Conservation (phyloP, 2,113 vertebrate species). For the Charadrius vociferus region DNA sequence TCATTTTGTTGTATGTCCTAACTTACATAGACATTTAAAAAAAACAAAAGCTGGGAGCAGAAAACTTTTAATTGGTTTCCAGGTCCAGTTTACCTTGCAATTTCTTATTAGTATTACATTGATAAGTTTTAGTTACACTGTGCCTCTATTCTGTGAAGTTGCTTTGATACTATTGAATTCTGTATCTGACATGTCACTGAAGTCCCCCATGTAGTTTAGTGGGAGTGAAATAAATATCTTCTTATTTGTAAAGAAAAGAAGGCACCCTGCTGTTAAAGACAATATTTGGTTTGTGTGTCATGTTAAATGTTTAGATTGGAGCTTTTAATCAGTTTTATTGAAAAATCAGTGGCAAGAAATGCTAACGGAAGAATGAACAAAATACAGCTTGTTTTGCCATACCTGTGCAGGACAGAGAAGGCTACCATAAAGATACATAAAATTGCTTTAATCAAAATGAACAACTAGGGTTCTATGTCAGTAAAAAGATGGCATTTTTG, state of each 20-base stretch:
- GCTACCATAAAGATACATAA: background rate
- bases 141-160: background rate
- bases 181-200: accelerated
- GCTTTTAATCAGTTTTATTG: background rate
- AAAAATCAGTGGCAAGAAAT: background rate
- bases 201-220: background rate
- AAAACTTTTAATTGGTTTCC: background rate
- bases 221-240: background rate
- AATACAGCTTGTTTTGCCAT: background rate
- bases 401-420: background rate
- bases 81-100: background rate
- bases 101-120: background rate
- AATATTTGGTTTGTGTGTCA: background rate
- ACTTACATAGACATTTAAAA: background rate
- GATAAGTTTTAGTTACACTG: background rate
- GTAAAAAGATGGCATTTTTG: background rate
- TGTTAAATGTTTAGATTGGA: background rate
- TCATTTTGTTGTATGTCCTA: background rate
- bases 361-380: background rate
- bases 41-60: background rate
- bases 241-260: background rate
- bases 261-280: background rate
- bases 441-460: background rate
- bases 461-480: background rate
- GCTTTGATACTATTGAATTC: background rate